phyloP scores from a whole-genome alignment of 2,113 vertebrate species.

The Crypturellus undulatus region DNA sequence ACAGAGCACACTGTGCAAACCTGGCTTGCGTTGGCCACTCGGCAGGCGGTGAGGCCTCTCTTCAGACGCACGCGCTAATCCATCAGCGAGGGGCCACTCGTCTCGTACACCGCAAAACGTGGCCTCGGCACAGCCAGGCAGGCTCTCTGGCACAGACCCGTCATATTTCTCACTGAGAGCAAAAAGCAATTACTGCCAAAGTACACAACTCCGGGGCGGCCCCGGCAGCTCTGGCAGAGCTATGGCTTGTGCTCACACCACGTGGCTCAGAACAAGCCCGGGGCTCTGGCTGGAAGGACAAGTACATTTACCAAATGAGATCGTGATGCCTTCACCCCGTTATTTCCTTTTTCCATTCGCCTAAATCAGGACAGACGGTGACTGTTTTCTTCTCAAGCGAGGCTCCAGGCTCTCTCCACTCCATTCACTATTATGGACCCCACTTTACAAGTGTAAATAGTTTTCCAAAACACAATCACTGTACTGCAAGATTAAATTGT shows the following conservation, averaged over 20 bases:
- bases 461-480: not conserved
- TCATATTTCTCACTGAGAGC: not conserved
- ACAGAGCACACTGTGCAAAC: not conserved
- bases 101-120: not conserved
- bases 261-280: not conserved
- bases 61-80: not conserved
- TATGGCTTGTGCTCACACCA: not conserved
- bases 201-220: not conserved
- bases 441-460: not conserved
- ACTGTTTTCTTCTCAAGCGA: not conserved
- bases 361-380: not conserved
- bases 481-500: not conserved
- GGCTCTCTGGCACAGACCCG: not conserved
- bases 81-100: not conserved
- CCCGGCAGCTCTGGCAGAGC: not conserved
- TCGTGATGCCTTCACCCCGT: not conserved
- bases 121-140: not conserved
- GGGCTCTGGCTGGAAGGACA: not conserved
- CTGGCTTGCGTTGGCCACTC: not conserved
- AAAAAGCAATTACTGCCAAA: not conserved
- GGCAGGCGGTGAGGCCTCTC: no score
- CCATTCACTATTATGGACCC: not conserved
- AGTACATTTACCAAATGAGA: not conserved
- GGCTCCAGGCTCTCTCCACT: not conserved
- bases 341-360: constrained; percentile 39